phyloP scores from a whole-genome alignment of 2,888 invertebrate species.

The Hyles lineata region DNA sequence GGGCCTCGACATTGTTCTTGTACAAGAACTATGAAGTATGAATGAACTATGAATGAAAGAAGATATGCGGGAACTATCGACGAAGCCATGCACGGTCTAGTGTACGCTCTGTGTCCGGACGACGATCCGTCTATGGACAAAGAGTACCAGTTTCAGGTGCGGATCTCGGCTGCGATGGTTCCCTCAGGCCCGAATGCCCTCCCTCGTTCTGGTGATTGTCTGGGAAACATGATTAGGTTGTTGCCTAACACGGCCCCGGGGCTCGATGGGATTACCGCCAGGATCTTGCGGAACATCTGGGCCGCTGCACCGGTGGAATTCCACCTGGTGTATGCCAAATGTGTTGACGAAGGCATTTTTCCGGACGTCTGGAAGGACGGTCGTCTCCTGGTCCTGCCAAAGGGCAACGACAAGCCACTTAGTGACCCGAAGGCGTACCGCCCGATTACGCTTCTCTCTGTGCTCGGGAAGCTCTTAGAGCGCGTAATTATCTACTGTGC shows the following conservation, averaged over 20 bases:
- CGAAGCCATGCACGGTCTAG: conserved; percentile 37
- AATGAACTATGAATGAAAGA: no score
- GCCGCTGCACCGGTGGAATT: conserved; percentile 35
- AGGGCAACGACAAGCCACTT: conserved; percentile 41
- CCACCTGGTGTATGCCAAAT: conserved; percentile 31
- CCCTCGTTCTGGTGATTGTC: conserved; percentile 20
- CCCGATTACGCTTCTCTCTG: conserved; percentile 48
- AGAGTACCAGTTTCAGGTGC: conserved; percentile 40
- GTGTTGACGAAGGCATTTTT: conserved; percentile 43
- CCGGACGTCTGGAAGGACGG: conserved; percentile 47
- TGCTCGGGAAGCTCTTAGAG: conserved; percentile 51
- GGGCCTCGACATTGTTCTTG: conserved; percentile 39
- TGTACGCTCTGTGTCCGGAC: conserved; percentile 47
- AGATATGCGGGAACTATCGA: conserved; percentile 31
- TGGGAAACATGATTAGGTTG: conserved; percentile 36
- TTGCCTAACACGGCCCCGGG: conserved; percentile 50
- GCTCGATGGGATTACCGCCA: conserved; percentile 44
- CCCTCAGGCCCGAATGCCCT: conserved; percentile 39
- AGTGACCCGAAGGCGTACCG: conserved; percentile 48
- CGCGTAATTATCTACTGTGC: conserved; percentile 40
- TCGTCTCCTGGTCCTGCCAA: conserved; percentile 41
- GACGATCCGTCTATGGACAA: conserved; percentile 39
- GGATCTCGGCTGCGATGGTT: conserved; percentile 36
- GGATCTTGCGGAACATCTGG: conserved; percentile 42
- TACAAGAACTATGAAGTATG: no score